Evolutionary conservation across 2,113 vertebrate species (phyloP), one percentile per base, ranked within the genome.

Genomic region (Psilopogon haemacephalus): DNA sequence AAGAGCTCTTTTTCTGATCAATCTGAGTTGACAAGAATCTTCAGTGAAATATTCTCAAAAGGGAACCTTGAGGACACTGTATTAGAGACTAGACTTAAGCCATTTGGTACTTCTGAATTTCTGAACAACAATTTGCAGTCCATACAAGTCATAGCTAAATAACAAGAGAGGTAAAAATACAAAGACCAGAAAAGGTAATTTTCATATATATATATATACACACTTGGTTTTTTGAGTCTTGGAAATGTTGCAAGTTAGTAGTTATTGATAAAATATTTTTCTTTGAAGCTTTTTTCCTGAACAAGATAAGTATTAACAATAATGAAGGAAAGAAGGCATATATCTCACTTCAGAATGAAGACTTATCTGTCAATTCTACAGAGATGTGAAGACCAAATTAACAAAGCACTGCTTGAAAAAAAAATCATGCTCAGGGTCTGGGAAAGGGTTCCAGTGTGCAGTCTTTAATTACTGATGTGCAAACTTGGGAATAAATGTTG

Each of bases 151-250:
- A 86, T 2, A 60, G 42, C 8, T 44, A 30, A 13, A 5, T 11
- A 46, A 10, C 4, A 9, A 48, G 46, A 60, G 10, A 84, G 7
- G 4, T 2, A 81, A 15, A 81, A 74, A 55, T 9, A 40, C 32
- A 75, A 0, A 52, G 38, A 12, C 30, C 3, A 60, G 33, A 55
- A 93, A 65, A 82, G 14, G 7, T 8, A 70, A 60, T 9, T 58
- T 74, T 30, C 17, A 58, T 0, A 73, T 24, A 44, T 27, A 62
- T 15, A 58, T 0, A 73, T 24, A 44, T 27, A 62, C 0, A 0
- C 15, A 35, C 26, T 20, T 64, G 48, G 21, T 77, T 89, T 46
- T 19, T 46, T 42, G 44, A 89, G 37, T 35, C 58, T 69, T 75
- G 12, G 16, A 68, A 74, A 60, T 19, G 28, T 58, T 89, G 58